These are phyloP conservation scores for Sterna hirundo DNA, from an alignment of 2,113 vertebrate genomes.

Conservation along the genomic window DNA sequence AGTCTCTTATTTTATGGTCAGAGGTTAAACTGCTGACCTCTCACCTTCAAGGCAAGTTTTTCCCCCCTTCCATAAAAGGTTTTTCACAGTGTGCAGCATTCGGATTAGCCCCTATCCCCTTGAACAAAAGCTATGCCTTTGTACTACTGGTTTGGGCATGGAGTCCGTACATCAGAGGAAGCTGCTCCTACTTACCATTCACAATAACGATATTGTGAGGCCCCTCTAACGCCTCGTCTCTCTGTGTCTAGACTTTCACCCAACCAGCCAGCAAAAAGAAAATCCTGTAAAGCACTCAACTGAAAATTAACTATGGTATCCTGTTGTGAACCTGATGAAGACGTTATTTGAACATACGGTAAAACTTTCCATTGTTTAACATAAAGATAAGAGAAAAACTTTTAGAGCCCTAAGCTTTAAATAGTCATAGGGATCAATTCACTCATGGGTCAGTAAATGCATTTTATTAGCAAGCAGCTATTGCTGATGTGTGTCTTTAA, in stretches of 20 bases:
- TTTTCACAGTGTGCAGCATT: conserved; percentile 89
- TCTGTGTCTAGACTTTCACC: conserved; percentile 89
- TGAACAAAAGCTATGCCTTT: conserved; percentile 92
- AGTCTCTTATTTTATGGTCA: conserved; percentile 82
- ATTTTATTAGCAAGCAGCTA: conserved; percentile 79
- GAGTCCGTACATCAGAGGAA: conserved; percentile 86
- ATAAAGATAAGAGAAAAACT: conserved; percentile 77
- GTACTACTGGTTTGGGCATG: conserved; percentile 79
- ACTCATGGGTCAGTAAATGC: conserved; percentile 85
- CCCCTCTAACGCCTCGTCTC: conserved; percentile 77
- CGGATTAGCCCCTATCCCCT: conserved; percentile 86
- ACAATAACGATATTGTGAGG: conserved; percentile 88
- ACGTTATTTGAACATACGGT: conserved; percentile 95
- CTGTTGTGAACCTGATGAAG: conserved; percentile 98
- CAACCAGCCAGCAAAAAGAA: conserved; percentile 84
- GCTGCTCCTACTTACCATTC: conserved; percentile 87
- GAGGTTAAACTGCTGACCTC: conserved; percentile 97
- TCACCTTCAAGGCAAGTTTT: conserved; percentile 85
- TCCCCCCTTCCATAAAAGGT: conserved; percentile 82
- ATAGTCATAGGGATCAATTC: conserved; percentile 85
- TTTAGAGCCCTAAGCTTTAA: conserved; percentile 71
- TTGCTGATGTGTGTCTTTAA: conserved; percentile 77
- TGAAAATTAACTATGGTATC: conserved; percentile 96
- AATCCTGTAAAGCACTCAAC: conserved; percentile 95
- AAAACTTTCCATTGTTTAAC: conserved; percentile 91